Evolutionary conservation across 2,888 invertebrate species (phyloP).

Genomic region (Philereme vetulata): DNA sequence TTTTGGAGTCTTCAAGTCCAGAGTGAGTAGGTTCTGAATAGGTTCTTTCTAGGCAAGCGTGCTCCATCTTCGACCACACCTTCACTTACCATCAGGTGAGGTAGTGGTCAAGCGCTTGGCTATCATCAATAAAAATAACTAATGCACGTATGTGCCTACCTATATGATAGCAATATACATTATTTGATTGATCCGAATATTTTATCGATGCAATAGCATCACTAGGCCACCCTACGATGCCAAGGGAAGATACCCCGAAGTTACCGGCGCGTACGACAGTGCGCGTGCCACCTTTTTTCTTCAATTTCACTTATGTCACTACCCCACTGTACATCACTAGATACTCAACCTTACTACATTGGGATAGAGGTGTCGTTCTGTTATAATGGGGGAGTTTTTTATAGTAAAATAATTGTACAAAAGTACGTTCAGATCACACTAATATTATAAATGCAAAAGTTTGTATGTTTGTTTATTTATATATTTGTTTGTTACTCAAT

Average conservation of each 20-base stretch:
- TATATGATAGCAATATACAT: no score
- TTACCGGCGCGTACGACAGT: constrained; percentile 63
- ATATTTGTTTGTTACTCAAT: no score
- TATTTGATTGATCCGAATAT: neutral
- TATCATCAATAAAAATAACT: no score
- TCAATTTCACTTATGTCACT: constrained; percentile 69
- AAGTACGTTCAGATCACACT: constrained; percentile 28
- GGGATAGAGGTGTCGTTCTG: constrained; percentile 24
- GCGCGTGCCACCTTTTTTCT: constrained; percentile 82
- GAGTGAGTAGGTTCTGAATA: no score
- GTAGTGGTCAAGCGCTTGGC: no score
- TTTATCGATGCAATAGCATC: constrained; percentile 43
- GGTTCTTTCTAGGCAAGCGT: no score
- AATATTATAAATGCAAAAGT: no score
- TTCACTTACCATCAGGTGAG: no score
- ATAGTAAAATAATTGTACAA: constrained; percentile 23
- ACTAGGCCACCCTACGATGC: constrained; percentile 68
- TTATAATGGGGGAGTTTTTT: constrained; percentile 46
- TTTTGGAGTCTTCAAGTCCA: no score
- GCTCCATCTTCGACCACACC: no score
- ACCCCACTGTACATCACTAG: constrained; percentile 46
- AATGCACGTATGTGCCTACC: no score
- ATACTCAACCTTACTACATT: constrained; percentile 36
- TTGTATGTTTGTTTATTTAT: no score
- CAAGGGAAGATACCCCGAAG: constrained; percentile 71